Conservation (phyloP, 2,888 invertebrate species). For the Cerastis rubricosa region DNA sequence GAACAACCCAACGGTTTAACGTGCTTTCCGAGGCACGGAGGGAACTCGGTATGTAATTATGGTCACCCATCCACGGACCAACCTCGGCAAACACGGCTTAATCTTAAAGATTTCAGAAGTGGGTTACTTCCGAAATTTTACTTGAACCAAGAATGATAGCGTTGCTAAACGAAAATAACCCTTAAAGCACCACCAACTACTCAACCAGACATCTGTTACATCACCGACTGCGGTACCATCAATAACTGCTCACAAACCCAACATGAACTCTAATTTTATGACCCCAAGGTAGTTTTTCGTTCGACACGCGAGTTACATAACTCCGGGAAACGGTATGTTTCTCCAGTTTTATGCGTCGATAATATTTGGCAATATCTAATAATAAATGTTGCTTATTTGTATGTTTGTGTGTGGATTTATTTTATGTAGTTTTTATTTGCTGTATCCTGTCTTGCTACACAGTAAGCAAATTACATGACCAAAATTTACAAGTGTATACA, state of each 20-base stretch:
- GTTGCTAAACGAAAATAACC: conserved; percentile 32
- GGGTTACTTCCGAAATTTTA: not conserved
- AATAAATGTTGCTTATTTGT: conserved; percentile 40
- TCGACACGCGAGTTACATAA: conserved; percentile 59
- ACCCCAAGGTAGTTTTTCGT: conserved; percentile 42
- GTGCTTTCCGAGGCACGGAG: no score
- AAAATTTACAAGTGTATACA: not conserved
- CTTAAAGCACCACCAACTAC: conserved; percentile 29
- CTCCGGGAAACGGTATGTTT: conserved; percentile 35
- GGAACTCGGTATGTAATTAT: no score
- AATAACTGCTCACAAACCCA: conserved; percentile 51
- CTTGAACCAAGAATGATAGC: not conserved
- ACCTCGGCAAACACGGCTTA: no score
- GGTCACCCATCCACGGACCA: no score
- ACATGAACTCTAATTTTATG: conserved; percentile 53
- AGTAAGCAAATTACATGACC: not conserved
- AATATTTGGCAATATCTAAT: conserved; percentile 58
- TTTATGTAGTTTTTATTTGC: conserved; percentile 33
- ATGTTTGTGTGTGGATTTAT: conserved; percentile 27
- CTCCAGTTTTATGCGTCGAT: conserved; percentile 58
- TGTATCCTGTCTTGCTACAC: conserved; percentile 18
- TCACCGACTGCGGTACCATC: conserved; percentile 58
- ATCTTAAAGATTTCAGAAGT: no score
- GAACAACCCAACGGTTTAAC: no score
- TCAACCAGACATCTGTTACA: conserved; percentile 48